Evolutionary conservation across 2,888 invertebrate genomes (phyloP).

Genomic region (Calliphora vomitoria): DNA sequence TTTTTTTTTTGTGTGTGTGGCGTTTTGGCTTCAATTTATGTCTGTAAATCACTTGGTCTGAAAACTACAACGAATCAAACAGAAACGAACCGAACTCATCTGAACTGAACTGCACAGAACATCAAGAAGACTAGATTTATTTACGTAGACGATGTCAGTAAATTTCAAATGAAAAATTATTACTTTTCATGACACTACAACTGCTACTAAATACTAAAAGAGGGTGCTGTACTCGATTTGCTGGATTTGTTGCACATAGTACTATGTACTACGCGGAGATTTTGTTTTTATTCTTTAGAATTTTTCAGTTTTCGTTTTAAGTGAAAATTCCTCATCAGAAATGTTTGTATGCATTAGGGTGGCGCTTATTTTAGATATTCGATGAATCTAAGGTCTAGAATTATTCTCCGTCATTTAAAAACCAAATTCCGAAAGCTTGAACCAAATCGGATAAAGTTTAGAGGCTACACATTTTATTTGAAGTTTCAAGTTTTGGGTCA

Average conservation of each 20-base stretch:
- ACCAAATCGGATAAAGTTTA: too few relatives aligned
- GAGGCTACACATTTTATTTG: too few relatives aligned
- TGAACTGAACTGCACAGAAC: slow-evolving; percentile 6
- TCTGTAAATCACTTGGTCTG: slow-evolving; percentile 69
- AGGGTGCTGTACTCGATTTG: neutral
- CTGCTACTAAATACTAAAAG: slow-evolving; percentile 25
- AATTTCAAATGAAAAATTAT: slow-evolving; percentile 70
- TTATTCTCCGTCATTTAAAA: too few relatives aligned
- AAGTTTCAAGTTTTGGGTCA: too few relatives aligned
- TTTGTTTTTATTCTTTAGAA: neutral
- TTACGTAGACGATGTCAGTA: slow-evolving; percentile 68
- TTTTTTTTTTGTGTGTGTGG: neutral
- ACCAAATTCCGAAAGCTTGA: too few relatives aligned
- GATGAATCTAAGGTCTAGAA: too few relatives aligned
- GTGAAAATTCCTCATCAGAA: neutral
- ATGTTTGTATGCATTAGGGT: neutral
- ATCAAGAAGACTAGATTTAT: slow-evolving; percentile 69
- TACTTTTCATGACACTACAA: slow-evolving; percentile 65
- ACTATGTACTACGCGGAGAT: too few relatives aligned
- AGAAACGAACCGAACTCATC: slow-evolving; percentile 7
- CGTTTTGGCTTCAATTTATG: slow-evolving; percentile 60
- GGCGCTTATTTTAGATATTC: too few relatives aligned
- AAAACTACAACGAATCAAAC: slow-evolving; percentile 49
- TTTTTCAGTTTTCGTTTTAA: neutral
- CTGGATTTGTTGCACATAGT: neutral